A percentile compares a stretch with the other conserved stretches of the same genome.
Conservation (phyloP, 2,797 vertebrate genomes). For the Astyanax mexicanus region DNA sequence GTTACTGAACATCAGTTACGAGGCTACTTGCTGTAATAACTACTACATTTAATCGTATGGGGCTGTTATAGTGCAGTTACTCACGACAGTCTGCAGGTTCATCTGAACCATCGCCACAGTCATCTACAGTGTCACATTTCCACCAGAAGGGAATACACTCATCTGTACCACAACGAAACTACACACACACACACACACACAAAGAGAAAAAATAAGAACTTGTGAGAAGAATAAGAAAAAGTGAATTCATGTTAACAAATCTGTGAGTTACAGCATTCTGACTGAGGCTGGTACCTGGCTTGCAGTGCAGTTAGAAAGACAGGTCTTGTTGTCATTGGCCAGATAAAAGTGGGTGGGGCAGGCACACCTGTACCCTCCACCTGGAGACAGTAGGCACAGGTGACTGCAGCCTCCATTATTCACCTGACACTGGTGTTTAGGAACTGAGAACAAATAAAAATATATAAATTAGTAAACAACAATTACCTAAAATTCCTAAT, state of each 20-base stretch:
- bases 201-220: background rate
- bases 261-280: background rate
- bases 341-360: slow-evolving; percentile 98
- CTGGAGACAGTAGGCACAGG: slow-evolving; percentile 92
- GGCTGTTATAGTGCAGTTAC: slow-evolving; percentile 63
- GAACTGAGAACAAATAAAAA: slow-evolving; percentile 76
- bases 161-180: slow-evolving; percentile 97
- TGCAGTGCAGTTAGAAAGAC: slow-evolving; percentile 95
- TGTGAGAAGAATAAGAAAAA: no score
- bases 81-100: slow-evolving; percentile 95
- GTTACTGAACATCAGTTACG: no score
- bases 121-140: slow-evolving; percentile 98
- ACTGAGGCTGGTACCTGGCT: slow-evolving; percentile 85
- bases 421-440: slow-evolving; percentile 86
- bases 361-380: slow-evolving; percentile 86
- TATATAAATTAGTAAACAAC: slow-evolving; percentile 12
- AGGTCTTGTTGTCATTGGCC: slow-evolving; percentile 89
- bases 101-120: slow-evolving; percentile 96
- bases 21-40: background rate
- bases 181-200: slow-evolving; percentile 24
- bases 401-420: slow-evolving; percentile 96
- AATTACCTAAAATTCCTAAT: slow-evolving; percentile 9
- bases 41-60: background rate
- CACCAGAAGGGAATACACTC: slow-evolving; percentile 99
- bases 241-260: background rate